Conservation (phyloP, 1,140 invertebrate species). For the Orius insidiosus region DNA sequence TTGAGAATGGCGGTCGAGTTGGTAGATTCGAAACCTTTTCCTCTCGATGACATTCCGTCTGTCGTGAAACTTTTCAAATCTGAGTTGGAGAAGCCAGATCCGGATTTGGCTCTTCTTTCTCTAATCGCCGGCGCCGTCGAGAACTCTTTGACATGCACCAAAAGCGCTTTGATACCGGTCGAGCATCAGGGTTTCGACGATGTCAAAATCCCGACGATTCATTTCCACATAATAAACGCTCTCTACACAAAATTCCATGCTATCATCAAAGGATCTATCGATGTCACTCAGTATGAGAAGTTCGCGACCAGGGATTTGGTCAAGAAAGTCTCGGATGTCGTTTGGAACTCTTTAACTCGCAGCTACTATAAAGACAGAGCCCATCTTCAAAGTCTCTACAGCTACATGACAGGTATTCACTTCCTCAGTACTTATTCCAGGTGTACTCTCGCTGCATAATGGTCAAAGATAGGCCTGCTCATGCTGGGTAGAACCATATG, state of each 20-base stretch:
- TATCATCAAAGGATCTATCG: slow-evolving; percentile 57
- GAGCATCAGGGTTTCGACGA: slow-evolving; percentile 24
- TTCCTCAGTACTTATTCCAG: too few species aligned
- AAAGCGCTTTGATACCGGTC: slow-evolving; percentile 21
- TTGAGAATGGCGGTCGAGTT: too few species aligned
- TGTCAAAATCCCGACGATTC: slow-evolving; percentile 40
- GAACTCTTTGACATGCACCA: slow-evolving; percentile 70
- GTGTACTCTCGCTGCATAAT: too few species aligned
- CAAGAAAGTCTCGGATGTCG: slow-evolving; percentile 84
- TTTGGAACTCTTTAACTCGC: slow-evolving; percentile 83
- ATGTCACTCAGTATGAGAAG: slow-evolving; percentile 37
- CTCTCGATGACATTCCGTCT: slow-evolving; percentile 53
- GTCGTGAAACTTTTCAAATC: slow-evolving; percentile 63
- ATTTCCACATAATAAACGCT: slow-evolving; percentile 49
- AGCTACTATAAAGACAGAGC: slow-evolving; percentile 90
- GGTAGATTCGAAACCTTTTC: slow-evolving; percentile 45
- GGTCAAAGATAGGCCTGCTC: too few species aligned
- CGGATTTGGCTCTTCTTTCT: slow-evolving; percentile 78
- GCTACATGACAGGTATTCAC: slow-evolving; percentile 74
- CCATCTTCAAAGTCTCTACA: slow-evolving; percentile 85
- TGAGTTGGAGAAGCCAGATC: slow-evolving; percentile 59
- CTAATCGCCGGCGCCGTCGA: slow-evolving; percentile 82
- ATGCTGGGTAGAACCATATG: too few species aligned
- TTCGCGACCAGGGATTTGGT: slow-evolving; percentile 70
- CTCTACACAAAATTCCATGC: slow-evolving; percentile 68